Conservation (phyloP, 2,113 vertebrate species). For the Onychostruthus taczanowskii region DNA sequence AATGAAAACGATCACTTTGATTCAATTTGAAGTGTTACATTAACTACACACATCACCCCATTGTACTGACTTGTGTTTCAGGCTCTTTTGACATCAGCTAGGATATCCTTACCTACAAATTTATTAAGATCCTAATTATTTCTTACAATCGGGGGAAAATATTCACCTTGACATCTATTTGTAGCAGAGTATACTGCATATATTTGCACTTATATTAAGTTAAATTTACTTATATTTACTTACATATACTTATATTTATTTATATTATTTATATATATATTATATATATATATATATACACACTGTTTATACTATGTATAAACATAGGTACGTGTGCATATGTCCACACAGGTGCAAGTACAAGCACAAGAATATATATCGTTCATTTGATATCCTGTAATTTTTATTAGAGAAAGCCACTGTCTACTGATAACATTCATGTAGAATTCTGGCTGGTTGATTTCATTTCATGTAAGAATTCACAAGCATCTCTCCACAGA, state of each 20-base stretch:
- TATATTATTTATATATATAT: no score
- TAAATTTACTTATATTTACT: no score
- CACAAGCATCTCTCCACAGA: neutral
- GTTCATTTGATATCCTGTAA: neutral
- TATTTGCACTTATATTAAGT: no score
- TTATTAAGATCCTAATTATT: neutral
- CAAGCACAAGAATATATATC: neutral
- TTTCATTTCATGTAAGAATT: neutral
- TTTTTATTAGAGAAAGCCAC: neutral
- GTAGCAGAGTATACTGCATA: neutral
- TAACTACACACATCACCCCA: neutral
- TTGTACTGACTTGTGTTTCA: neutral
- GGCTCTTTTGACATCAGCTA: neutral
- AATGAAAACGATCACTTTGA: neutral
- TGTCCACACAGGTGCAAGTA: neutral
- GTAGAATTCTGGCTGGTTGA: neutral
- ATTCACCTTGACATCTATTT: neutral
- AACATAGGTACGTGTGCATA: rapidly evolving
- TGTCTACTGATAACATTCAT: neutral
- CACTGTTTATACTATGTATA: no score
- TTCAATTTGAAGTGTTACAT: neutral
- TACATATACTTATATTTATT: no score
- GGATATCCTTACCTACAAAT: neutral
- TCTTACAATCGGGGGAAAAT: neutral
- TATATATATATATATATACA: no score